Conservation (phyloP, 2,113 vertebrate species). For the Thamnophis sirtalis region DNA sequence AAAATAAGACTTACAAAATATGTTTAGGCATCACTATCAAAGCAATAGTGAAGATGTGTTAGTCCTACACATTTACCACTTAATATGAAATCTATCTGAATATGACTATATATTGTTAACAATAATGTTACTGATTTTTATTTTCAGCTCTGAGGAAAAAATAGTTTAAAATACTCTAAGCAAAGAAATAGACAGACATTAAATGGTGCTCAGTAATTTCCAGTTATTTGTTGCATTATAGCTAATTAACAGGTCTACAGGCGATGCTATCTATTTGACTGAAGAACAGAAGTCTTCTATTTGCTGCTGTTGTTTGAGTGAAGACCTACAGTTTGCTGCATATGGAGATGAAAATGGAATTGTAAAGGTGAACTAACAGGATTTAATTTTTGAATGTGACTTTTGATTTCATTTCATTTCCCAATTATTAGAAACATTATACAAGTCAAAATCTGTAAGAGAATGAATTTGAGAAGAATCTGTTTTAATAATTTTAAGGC, state of each 20-base stretch:
- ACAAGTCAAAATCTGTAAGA: neutral
- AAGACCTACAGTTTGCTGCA: constrained; percentile 66
- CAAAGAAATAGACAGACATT: neutral
- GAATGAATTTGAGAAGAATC: neutral
- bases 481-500: neutral
- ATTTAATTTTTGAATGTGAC: neutral
- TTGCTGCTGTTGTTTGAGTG: constrained; percentile 81
- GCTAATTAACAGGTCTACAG: constrained; percentile 79
- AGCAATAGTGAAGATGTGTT: neutral
- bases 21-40: neutral
- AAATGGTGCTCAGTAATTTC: neutral
- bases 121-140: neutral
- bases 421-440: neutral
- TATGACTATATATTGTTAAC: neutral
- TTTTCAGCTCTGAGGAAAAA: neutral
- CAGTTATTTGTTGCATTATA: constrained; percentile 59
- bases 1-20: neutral
- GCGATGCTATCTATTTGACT: constrained; percentile 73
- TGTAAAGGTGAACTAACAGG: constrained; percentile 74
- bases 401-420: neutral
- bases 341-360: constrained; percentile 80
- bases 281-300: constrained; percentile 73
- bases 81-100: neutral
- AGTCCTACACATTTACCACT: neutral
- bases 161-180: neutral